These are phyloP conservation scores for Hydractinia symbiolongicarpus DNA, from an alignment of 30 jellyfish, hydroid and myxozoan species.

Conservation along the genomic window DNA sequence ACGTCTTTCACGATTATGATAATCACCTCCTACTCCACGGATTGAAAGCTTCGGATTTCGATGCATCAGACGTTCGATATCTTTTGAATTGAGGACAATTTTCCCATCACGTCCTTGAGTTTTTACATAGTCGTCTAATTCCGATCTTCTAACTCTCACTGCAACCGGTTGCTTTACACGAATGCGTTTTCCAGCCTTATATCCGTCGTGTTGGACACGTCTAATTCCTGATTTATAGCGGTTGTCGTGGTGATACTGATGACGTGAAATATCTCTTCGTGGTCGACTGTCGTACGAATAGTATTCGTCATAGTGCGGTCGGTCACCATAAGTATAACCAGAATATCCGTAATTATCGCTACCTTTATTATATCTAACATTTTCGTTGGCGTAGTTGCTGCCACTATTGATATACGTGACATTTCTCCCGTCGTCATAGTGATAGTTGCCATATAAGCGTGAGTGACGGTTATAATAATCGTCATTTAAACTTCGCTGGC, in stretches of 20 bases:
- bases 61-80: constrained; percentile 3
- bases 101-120: constrained; percentile 1
- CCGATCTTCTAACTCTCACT: constrained; percentile 32
- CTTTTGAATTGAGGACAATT: constrained; percentile 8
- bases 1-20: not conserved
- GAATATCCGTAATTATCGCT: not conserved
- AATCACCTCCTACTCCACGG: not conserved
- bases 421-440: not conserved
- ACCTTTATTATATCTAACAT: not conserved
- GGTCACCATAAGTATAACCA: not conserved
- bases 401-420: not conserved
- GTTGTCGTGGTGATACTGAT: too few species aligned
- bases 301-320: not conserved
- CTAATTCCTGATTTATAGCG: too few species aligned
- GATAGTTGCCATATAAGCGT: not conserved
- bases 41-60: constrained; percentile 20
- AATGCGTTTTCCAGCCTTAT: not conserved
- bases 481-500: not conserved
- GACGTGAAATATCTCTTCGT: too few species aligned
- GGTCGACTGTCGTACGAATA: too few species aligned
- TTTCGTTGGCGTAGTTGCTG: not conserved
- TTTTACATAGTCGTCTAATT: constrained; percentile 16
- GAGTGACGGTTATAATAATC: not conserved
- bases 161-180: constrained; percentile 19
- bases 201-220: not conserved